Percentiles rank a stretch among this genome's conserved stretches.
phyloP scores from a whole-genome alignment of 2,797 vertebrate species.

The Sebastes iracundus region DNA sequence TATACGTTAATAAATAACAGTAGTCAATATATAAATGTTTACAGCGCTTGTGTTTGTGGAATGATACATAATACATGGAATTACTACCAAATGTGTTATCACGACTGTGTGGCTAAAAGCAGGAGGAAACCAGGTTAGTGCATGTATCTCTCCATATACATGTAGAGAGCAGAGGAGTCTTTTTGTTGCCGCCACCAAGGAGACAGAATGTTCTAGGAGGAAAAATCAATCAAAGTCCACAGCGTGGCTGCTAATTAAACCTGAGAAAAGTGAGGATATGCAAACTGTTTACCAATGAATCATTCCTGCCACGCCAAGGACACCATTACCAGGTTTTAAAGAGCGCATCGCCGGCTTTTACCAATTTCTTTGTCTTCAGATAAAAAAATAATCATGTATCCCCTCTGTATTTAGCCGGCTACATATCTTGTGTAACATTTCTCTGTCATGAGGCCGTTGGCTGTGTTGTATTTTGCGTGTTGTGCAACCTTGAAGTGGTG shows the following conservation, averaged over 20 bases:
- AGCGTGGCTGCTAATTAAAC: constrained; percentile 65
- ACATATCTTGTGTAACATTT: constrained; percentile 13
- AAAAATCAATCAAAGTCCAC: constrained; percentile 69
- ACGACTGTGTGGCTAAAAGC: neutral
- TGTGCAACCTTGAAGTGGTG: constrained; percentile 42
- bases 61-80: neutral
- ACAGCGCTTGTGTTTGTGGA: neutral
- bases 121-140: constrained; percentile 1
- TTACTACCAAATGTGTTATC: neutral
- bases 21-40: neutral
- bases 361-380: constrained; percentile 17
- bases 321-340: constrained; percentile 11
- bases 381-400: neutral
- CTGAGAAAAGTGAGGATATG: constrained; percentile 53
- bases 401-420: neutral
- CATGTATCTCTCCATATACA: constrained; percentile 35
- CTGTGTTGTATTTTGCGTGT: constrained; percentile 18
- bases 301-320: constrained; percentile 34
- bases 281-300: constrained; percentile 64
- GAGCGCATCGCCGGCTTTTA: constrained; percentile 12
- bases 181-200: constrained; percentile 24
- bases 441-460: constrained; percentile 6
- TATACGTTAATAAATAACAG: neutral
- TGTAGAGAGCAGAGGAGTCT: constrained; percentile 16
- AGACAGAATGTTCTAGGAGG: constrained; percentile 43